Evolutionary conservation across 2,888 invertebrate genomes (phyloP).

Genomic region (Tetragonisca angustula): DNA sequence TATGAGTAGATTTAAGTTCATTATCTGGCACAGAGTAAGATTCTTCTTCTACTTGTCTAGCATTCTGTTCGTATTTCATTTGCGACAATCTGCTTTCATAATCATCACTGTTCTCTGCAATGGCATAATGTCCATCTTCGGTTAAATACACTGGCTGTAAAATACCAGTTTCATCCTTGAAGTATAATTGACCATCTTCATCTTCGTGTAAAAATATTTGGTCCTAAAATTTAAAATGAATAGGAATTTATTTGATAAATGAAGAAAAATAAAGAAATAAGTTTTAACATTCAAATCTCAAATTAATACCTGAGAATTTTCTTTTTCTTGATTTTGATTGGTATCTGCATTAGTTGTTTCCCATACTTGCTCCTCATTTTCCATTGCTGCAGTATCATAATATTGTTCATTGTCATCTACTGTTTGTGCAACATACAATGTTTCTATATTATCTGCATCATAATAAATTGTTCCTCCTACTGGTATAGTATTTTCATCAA

Average conservation of each 20-base stretch:
- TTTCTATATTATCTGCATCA: slow-evolving; percentile 80
- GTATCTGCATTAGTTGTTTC: slow-evolving; percentile 73
- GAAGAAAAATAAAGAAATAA: neutral
- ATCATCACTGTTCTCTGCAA: slow-evolving; percentile 79
- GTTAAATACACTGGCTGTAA: slow-evolving; percentile 82
- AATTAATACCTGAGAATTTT: slow-evolving; percentile 70
- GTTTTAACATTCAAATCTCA: neutral
- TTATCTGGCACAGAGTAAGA: slow-evolving; percentile 74
- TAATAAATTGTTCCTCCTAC: slow-evolving; percentile 82
- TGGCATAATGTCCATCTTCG: slow-evolving; percentile 82
- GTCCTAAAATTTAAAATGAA: slow-evolving; percentile 68
- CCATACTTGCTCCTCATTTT: slow-evolving; percentile 79
- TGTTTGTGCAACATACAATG: slow-evolving; percentile 78
- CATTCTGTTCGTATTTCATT: slow-evolving; percentile 64
- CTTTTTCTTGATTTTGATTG: slow-evolving; percentile 66
- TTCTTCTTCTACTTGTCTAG: slow-evolving; percentile 69
- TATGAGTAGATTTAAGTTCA: slow-evolving; percentile 64
- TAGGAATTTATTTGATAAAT: slow-evolving; percentile 1
- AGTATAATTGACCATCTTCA: slow-evolving; percentile 82
- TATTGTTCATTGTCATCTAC: slow-evolving; percentile 74
- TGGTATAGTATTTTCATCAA: slow-evolving; percentile 78
- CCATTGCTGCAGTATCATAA: slow-evolving; percentile 73
- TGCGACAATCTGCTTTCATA: slow-evolving; percentile 73
- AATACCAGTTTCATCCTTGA: slow-evolving; percentile 81
- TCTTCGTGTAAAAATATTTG: slow-evolving; percentile 82